Percentiles rank a stretch among this genome's conserved stretches.
These are phyloP conservation scores for Anisognathus igniventris DNA, from an alignment of 2,797 vertebrate species.

Conservation along the genomic window DNA sequence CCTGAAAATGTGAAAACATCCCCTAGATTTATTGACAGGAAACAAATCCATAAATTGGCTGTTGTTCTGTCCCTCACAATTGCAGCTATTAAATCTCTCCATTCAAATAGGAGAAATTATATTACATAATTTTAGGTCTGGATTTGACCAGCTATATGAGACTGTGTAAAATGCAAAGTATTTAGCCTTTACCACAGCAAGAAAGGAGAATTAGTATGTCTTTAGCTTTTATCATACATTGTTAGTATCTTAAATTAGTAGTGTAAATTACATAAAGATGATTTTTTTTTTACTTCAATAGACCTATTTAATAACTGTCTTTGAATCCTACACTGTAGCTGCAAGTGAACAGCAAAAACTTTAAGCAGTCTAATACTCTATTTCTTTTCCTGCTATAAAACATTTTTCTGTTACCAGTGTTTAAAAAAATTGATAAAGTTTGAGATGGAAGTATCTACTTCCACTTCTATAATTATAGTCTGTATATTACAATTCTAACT, in stretches of 20 bases:
- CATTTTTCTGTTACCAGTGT: neutral
- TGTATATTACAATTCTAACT: neutral
- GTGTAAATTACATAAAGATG: neutral
- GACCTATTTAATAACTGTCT: neutral
- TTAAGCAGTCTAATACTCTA: neutral
- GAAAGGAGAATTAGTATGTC: neutral
- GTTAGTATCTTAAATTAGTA: neutral
- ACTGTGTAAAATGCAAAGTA: neutral
- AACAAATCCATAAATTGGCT: neutral
- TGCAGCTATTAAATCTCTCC: neutral
- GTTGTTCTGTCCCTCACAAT: neutral
- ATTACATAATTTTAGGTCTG: neutral
- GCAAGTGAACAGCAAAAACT: neutral
- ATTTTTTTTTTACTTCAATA: neutral
- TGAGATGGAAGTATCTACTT: neutral
- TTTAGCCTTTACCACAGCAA: neutral
- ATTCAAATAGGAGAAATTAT: neutral
- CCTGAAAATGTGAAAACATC: neutral
- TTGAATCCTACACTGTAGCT: neutral
- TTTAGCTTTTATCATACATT: neutral
- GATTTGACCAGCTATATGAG: neutral
- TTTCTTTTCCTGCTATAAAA: neutral
- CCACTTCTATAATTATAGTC: neutral
- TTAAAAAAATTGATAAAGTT: neutral
- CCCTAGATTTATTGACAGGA: neutral